Evolutionary conservation across 2,797 vertebrate genomes (phyloP), one percentile per base, ranked within the genome.

Genomic region (Fundulus diaphanus): DNA sequence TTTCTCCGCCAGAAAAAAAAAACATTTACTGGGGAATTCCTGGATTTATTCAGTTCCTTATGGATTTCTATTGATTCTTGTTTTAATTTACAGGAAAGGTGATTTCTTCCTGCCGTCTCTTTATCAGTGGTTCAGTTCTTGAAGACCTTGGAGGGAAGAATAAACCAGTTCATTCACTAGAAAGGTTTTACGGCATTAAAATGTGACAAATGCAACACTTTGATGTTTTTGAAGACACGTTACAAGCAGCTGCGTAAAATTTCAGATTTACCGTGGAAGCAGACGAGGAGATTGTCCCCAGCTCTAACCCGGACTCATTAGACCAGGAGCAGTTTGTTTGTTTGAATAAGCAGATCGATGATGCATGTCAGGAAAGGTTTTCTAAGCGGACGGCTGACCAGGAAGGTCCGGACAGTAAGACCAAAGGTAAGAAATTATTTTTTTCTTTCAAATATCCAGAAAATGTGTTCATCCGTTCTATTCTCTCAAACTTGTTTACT

Each of bases 301-400:
- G 92, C 83, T 94, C 93, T 72, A 91, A 94, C 72, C 92, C 92
- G 1, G 85, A 82, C 52, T 94, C 93, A 67, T n/a, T 78, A 6
- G 77, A 88, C 22, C 68, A 31, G 29, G 77, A 86, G 61, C 89
- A 91, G 61, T 33, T 48, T 42, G 7, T 66, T 22, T 73, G 70
- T 61, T 68, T 89, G 37, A 85, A 87, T 1, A 72, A 85, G 13
- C 75, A 82, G 48, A 63, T 44, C 12, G 51, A 18, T 7, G 2
- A 83, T 79, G 70, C 72, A 49, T 91, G 82, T 84, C 77, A 82
- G 65, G 95, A 96, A 74, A 86, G 69, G 0, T 95, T 95, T 82
- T 33, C 71, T 42, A 92, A 83, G 70, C 81, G 56, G 56, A 63
- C 74, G 27, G 11, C 37, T 71, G 81, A 88, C 12, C 74, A 77